phyloP scores from a whole-genome alignment of 2,797 vertebrate species.

The Clarias laeviceps region DNA sequence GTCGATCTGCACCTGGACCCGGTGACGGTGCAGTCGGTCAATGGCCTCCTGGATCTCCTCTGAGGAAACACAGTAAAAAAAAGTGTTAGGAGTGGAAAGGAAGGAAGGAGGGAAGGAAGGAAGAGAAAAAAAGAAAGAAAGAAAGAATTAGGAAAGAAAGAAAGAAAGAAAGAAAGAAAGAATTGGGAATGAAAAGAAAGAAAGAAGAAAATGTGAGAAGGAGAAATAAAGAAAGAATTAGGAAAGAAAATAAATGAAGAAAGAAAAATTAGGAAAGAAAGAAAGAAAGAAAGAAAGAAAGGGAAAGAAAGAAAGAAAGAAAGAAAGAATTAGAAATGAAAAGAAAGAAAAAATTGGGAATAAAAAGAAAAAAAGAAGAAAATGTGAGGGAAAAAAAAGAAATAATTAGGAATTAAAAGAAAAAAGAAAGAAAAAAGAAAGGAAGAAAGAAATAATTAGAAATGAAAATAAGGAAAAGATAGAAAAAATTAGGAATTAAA shows the following conservation, averaged over 20 bases:
- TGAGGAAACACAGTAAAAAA: slow-evolving; percentile 52
- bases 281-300: background rate
- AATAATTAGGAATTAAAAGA: no score
- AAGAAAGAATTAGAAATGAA: no score
- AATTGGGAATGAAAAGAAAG: background rate
- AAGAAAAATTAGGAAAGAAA: background rate
- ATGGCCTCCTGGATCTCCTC: slow-evolving; percentile 81
- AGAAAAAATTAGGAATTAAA: no score
- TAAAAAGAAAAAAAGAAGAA: no score
- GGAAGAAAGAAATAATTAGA: no score
- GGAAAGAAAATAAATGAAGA: background rate
- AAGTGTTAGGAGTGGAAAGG: background rate
- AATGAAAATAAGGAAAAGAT: no score
- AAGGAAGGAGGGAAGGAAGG: background rate
- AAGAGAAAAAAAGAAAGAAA: background rate
- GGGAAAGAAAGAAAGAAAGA: background rate
- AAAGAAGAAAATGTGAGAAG: background rate
- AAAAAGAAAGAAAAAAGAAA: no score
- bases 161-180: background rate
- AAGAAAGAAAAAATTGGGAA: background rate
- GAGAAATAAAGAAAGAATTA: no score
- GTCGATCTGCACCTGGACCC: slow-evolving; percentile 69
- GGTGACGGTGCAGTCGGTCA: slow-evolving; percentile 70
- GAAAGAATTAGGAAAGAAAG: background rate
- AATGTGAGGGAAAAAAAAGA: no score